Evolutionary conservation across 2,113 vertebrate genomes (phyloP), one percentile per base, ranked within the genome.

Genomic region (Cryptomyrus ogoouensis): DNA sequence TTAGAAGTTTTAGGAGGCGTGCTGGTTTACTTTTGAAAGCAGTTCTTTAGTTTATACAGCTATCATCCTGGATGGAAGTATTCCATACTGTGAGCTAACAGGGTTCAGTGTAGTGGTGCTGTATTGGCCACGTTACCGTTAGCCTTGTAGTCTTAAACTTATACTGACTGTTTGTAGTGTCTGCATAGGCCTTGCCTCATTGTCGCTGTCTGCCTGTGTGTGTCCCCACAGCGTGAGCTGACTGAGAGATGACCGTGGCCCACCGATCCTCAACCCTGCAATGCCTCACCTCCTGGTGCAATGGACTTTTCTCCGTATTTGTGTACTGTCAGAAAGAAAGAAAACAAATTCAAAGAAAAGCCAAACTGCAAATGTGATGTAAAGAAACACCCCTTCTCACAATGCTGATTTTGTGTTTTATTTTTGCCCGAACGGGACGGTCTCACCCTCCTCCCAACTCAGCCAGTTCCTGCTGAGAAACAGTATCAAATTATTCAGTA

Each of bases 291-390:
- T 94, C 95, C 95, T 92, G 95, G 97, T 96, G 96, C 95, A 95
- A 96, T 96, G 96, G 96, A 98, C 97, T 96, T 96, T 97, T 94
- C 96, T 96, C 96, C 95, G 95, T 95, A 96, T 96, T 96, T 96
- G 97, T 96, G 95, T 96, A 96, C 96, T 96, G 96, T 97, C 96
- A 93, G 95, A 96, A 91, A 88, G 90, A 91, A 90, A 93, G 90
- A 39, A 52, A 42, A 89, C 89, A 87, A 66, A 87, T 85, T 86
- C 89, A 85, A 91, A 90, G 92, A 93, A 91, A 93, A 80, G 42
- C 93, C 95, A 95, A 97, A 97, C 96, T 99, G 97, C 98, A 99
- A 97, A 99, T 99, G 97, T 96, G 97, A 98, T 99, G 98, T 99
- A 99, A 97, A 99, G 97, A 97, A 96, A 97, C 97, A 97, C 96